Evolutionary conservation across 2,797 vertebrate species (phyloP).

Genomic region (Cephalopachus bancanus): DNA sequence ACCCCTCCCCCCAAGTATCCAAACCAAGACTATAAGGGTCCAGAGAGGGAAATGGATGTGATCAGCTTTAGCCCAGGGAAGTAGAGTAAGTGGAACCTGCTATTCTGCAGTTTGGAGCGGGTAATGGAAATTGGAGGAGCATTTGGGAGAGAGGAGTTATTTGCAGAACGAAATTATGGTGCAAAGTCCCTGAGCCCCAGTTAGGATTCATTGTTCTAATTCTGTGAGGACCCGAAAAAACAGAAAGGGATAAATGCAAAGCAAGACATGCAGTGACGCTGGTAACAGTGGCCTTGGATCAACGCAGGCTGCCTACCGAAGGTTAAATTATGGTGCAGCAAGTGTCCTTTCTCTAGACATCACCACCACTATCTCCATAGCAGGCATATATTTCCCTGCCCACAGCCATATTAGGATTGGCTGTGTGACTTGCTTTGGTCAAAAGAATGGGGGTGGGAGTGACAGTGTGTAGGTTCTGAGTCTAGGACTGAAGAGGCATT

Average conservation of each 20-base stretch:
- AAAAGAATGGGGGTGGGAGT: neutral
- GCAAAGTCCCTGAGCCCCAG: neutral
- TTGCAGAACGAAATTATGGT: neutral
- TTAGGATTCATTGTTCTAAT: neutral
- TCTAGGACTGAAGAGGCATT: neutral
- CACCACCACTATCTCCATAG: neutral
- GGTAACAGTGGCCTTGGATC: neutral
- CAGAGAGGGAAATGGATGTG: neutral
- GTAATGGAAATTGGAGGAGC: neutral
- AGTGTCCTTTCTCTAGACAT: neutral
- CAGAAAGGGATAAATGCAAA: neutral
- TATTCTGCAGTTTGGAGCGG: neutral
- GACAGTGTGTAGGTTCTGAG: neutral
- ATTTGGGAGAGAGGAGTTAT: neutral
- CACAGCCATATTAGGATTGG: neutral
- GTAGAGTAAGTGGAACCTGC: neutral
- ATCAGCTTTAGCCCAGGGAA: neutral
- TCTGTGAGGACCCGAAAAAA: neutral
- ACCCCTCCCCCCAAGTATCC: neutral
- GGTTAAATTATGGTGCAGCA: neutral
- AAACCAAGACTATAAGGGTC: neutral
- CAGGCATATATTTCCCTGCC: neutral
- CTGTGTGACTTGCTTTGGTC: neutral
- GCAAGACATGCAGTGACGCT: accelerated
- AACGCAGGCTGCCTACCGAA: neutral